Evolutionary conservation across 2,113 vertebrate species (phyloP).

Genomic region (Lanius collurio): DNA sequence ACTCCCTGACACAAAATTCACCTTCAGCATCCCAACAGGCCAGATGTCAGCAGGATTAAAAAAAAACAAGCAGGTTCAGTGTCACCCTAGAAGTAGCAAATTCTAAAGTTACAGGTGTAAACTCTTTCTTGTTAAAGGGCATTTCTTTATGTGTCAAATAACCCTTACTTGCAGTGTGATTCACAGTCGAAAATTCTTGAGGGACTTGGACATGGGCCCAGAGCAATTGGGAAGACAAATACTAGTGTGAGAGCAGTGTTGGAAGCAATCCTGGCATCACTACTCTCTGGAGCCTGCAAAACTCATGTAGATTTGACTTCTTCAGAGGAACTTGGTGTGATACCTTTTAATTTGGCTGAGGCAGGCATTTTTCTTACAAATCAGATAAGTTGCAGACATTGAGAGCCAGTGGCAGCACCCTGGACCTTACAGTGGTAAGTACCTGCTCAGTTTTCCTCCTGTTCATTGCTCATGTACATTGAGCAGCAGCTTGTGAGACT

Average conservation of each 20-base stretch:
- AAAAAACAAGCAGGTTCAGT: fast-evolving
- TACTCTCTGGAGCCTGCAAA: not conserved
- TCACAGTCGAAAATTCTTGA: not conserved
- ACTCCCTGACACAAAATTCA: not conserved
- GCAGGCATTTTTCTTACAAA: not conserved
- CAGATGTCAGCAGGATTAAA: not conserved
- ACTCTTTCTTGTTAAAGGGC: not conserved
- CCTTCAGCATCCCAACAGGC: not conserved
- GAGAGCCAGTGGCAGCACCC: not conserved
- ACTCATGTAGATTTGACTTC: not conserved
- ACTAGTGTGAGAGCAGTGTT: not conserved
- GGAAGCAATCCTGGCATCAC: not conserved
- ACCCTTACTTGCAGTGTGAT: not conserved
- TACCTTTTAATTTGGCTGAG: not conserved
- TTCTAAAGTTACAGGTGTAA: not conserved
- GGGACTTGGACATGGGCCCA: not conserved
- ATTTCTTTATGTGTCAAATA: not conserved
- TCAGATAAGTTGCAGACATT: too few species aligned
- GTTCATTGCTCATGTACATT: fast-evolving
- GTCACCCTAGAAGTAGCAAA: not conserved
- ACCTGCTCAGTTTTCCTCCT: not conserved
- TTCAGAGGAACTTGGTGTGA: not conserved
- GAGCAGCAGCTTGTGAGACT: not conserved
- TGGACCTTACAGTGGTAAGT: not conserved
- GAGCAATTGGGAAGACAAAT: not conserved